Evolutionary conservation across 1,140 invertebrate genomes (phyloP), one percentile per base, ranked within the genome.

Genomic region (Apis florea): DNA sequence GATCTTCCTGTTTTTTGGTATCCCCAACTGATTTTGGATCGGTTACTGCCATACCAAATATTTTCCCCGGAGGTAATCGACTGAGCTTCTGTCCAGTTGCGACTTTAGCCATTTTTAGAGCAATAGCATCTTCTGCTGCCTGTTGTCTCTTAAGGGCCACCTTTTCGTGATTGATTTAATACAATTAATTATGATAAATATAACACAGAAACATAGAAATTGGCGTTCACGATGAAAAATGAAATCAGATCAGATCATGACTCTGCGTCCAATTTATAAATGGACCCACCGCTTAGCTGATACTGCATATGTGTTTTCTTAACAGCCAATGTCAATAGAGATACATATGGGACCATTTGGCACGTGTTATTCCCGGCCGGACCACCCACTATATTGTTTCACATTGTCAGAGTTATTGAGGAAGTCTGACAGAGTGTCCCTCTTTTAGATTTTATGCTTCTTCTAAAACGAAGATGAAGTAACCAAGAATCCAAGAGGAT

Each of bases 141-240:
- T 99, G 98, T 93, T 99, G 98, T 61, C 98, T 94, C 93, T 99
- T 99, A 74, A 99, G 93, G 19, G 98, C 98, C n/a, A 99, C 98
- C 97, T 99, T 92, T 40, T 90, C 47, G 56, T 47, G 24, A 56
- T 71, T 21, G n/a, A 31, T 70, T 66, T 17, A 26, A 58, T 21
- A 21, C 24, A 54, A 31, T 63, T 21, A 54, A 53, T 66, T 47
- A 10, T 9, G 0, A 4, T 26, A 47, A 47, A 67, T 19, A n/a
- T n/a, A 24, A 12, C 49, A 49, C 2, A 24, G 8, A 47, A 26
- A 49, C 10, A 24, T 8, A 12, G 5, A 53, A 66, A 21, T n/a
- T 24, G 47, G 1, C 21, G n/a, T 8, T 19, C 26, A 54, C 51
- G 26, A 77, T 77, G 64, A 68, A 70, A 71, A 67, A 58, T 40